Conservation (phyloP, 2,113 vertebrate species). For the Mirounga angustirostris region DNA sequence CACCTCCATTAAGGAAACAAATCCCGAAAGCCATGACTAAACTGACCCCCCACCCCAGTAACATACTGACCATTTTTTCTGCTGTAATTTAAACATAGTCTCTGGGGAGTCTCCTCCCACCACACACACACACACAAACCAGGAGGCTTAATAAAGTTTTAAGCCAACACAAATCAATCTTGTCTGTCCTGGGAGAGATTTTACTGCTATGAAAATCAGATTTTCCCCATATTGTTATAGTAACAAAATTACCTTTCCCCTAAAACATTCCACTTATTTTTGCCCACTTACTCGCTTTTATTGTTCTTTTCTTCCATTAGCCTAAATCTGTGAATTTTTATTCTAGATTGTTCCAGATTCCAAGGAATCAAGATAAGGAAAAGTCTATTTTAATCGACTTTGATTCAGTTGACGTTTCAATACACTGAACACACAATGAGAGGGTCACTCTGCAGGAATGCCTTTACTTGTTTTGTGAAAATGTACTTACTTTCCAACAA, state of each 20-base stretch:
- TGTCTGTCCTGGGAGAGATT: constrained; percentile 62
- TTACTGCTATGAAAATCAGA: constrained; percentile 63
- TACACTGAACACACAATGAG: not conserved
- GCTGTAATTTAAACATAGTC: not conserved
- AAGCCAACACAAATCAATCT: constrained; percentile 66
- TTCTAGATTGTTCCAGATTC: constrained; percentile 30
- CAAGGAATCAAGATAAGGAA: constrained; percentile 3
- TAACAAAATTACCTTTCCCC: constrained; percentile 75
- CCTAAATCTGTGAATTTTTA: constrained; percentile 46
- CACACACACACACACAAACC: not conserved
- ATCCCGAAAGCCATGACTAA: not conserved
- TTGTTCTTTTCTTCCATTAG: constrained; percentile 32
- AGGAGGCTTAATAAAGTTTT: constrained; percentile 61
- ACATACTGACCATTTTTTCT: not conserved
- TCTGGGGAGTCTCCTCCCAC: not conserved
- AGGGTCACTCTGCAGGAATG: not conserved
- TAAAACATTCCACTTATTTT: constrained; percentile 69
- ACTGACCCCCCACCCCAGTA: not conserved
- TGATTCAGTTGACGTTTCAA: constrained; percentile 38
- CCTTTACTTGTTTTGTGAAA: constrained; percentile 33
- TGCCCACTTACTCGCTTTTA: constrained; percentile 20
- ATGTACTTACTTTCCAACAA: constrained; percentile 47
- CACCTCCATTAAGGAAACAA: not conserved
- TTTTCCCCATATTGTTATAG: constrained; percentile 66
- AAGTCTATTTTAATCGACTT: constrained; percentile 57